These are phyloP conservation scores for Hemichromis elongatus DNA, from an alignment of 2,113 vertebrate genomes.

Conservation along the genomic window DNA sequence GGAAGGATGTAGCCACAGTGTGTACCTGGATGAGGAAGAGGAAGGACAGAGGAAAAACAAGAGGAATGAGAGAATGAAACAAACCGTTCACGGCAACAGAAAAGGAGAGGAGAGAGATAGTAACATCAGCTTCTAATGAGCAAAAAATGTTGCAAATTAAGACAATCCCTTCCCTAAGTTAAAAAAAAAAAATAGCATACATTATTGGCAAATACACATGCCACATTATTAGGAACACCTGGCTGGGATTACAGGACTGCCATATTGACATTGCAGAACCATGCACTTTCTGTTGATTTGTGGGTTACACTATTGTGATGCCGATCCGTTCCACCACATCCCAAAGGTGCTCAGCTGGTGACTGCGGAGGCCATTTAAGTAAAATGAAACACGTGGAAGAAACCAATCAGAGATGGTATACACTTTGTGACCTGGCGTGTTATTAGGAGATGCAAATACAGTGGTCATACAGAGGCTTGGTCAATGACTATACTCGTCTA, in stretches of 20 bases:
- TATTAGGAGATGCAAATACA: not conserved
- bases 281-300: not conserved
- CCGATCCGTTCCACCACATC: not conserved
- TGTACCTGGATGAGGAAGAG: slow-evolving; percentile 54
- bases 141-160: not conserved
- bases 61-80: not conserved
- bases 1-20: slow-evolving; percentile 72
- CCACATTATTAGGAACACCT: not conserved
- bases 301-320: not conserved
- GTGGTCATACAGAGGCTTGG: not conserved
- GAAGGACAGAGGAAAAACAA: not conserved
- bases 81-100: not conserved
- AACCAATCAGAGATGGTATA: not conserved
- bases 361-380: not conserved
- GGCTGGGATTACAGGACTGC: not conserved
- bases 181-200: not conserved
- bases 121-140: not conserved
- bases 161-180: not conserved
- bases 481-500: not conserved
- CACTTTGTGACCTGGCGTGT: not conserved
- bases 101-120: not conserved
- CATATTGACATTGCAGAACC: not conserved
- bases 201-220: not conserved
- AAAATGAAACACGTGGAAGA: not conserved
- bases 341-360: not conserved